Percentiles rank a stretch among this genome's conserved stretches.
These are phyloP conservation scores for Vulpes lagopus DNA, from an alignment of 2,113 vertebrate species.

Conservation along the genomic window DNA sequence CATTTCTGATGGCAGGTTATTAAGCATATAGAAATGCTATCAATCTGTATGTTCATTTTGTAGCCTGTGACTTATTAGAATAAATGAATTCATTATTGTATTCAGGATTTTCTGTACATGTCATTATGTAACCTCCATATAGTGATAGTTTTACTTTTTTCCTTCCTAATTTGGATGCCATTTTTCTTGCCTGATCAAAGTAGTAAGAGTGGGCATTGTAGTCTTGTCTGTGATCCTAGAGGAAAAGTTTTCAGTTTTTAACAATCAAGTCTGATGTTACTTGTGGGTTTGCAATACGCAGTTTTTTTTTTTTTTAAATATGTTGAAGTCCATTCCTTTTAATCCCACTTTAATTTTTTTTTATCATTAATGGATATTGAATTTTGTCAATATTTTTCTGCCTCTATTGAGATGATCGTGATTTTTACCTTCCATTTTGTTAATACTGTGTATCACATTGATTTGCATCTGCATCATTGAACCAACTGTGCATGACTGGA, in stretches of 20 bases:
- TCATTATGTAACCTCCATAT: too few relatives aligned
- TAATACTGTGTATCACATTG: not conserved
- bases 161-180: not conserved
- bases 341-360: not conserved
- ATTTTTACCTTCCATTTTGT: not conserved
- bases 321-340: not conserved
- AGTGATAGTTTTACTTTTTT: not conserved
- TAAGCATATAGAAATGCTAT: too few relatives aligned
- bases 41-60: too few relatives aligned
- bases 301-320: not conserved
- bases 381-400: not conserved
- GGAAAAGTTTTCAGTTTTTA: not conserved
- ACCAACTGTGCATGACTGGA: not conserved
- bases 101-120: too few relatives aligned
- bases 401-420: not conserved
- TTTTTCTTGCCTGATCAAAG: not conserved
- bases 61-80: too few relatives aligned
- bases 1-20: too few relatives aligned
- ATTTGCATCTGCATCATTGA: not conserved
- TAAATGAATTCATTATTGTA: too few relatives aligned
- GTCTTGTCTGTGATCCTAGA: not conserved
- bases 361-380: not conserved
- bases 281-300: not conserved
- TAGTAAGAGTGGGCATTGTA: not conserved
- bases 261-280: not conserved